Conservation (phyloP, 2,797 vertebrate species). For the Enteromius anoplus region DNA sequence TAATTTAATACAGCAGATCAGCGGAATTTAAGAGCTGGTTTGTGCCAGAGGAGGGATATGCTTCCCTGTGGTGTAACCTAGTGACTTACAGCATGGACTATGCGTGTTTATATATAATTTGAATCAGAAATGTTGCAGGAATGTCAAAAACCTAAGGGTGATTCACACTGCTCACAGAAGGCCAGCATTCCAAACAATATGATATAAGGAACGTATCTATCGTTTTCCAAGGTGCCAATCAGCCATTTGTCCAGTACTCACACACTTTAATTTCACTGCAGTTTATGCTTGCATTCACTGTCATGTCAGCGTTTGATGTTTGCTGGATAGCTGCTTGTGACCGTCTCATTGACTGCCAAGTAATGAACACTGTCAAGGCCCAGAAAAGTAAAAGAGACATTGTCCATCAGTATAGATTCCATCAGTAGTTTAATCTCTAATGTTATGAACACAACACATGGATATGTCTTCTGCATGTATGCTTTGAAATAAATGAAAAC, state of each 20-base stretch:
- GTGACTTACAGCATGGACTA: conserved; percentile 48
- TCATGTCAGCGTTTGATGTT: background rate
- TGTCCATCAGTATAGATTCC: no score
- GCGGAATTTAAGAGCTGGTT: conserved; percentile 67
- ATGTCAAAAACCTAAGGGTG: background rate
- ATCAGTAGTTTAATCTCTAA: no score
- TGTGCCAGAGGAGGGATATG: conserved; percentile 61
- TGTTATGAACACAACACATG: no score
- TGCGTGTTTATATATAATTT: background rate
- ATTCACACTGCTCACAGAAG: background rate
- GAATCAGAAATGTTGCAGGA: background rate
- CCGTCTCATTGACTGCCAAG: no score
- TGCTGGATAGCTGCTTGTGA: background rate
- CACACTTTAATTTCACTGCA: background rate
- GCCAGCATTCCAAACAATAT: background rate
- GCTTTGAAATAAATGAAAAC: no score
- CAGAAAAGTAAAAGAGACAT: no score
- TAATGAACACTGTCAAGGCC: no score
- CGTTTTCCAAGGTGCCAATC: background rate
- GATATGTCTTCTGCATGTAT: no score
- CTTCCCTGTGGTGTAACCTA: conserved; percentile 56
- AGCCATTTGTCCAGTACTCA: background rate
- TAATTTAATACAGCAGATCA: conserved; percentile 65
- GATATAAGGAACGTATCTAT: background rate
- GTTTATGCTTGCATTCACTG: background rate